Evolutionary conservation across 2,888 invertebrate species (phyloP), one percentile per base, ranked within the genome.

Genomic region (Opisthograptis luteolata): DNA sequence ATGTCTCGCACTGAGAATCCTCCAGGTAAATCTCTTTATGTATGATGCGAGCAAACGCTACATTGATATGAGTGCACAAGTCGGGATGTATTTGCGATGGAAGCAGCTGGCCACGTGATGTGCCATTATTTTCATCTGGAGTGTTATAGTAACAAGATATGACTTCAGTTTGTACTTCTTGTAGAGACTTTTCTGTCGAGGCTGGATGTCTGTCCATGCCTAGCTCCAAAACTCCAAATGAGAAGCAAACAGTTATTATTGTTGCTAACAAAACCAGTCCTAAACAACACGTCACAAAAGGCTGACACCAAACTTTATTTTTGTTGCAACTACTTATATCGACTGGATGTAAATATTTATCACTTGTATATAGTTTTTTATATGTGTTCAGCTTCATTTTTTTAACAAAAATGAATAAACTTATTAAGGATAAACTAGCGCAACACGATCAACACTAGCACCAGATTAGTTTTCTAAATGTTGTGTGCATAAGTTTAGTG

Each of bases 41-140:
- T 2, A 76, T 72, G 27, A 97, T 88, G 49, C 79, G 76, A 13
- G 94, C 95, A 86, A 96, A 95, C 30, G 95, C 97, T 46, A 96
- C 84, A 76, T 96, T 96, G 52, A 97, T 93, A 81, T 97, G 97
- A 0, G 96, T 96, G 76, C 97, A 97, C 46, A 97, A 86, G 64
- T 92, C 79, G 14, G 96, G 93, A 71, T 95, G 93, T 19, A 97
- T 92, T 63, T 91, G 82, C 22, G 81, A 71, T 3, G 94, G 93
- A 66, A 81, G 73, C 42, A 95, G 81, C 56, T 80, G 49, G 3
- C 17, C n/a, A n/a, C n/a, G 72, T n/a, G 46, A 40, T 6, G 44
- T 2, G 7, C 10, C 50, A 53, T 77, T 74, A 42, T 68, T 66
- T 44, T 58, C 65, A 2, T 27, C 17, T 8, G 94, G 93, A 52